These are phyloP conservation scores for Cepaea hortensis DNA, from an alignment of 2,888 invertebrate species.

Conservation along the genomic window DNA sequence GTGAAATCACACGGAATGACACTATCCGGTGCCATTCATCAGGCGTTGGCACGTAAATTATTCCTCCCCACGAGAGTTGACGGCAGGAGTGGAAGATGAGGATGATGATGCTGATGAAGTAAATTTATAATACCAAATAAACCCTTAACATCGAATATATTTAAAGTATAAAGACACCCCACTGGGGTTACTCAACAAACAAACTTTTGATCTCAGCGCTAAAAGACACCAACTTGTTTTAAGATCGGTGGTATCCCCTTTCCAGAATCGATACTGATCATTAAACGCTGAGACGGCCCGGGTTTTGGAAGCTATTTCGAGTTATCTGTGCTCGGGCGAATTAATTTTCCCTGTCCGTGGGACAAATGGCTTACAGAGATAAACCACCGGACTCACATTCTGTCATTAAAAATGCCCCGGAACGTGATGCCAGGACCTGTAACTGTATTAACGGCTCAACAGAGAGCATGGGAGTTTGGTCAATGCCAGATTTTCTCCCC, in stretches of 20 bases:
- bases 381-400: constrained; percentile 16
- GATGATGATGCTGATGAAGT: no score
- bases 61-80: no score
- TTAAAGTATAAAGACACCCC: no score
- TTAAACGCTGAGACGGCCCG: background rate
- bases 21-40: no score
- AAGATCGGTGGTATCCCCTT: background rate
- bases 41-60: no score
- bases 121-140: no score
- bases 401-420: constrained; percentile 18
- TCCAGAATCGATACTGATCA: constrained; percentile 20
- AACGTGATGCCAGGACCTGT: background rate
- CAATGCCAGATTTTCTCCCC: constrained; percentile 12
- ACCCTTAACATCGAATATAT: no score
- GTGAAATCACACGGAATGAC: no score
- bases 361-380: constrained; percentile 21
- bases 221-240: no score
- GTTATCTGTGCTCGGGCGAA: constrained; percentile 12
- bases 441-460: constrained; percentile 16
- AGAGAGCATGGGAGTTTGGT: background rate
- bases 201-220: no score
- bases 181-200: background rate
- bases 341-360: constrained; percentile 9
- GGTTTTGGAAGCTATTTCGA: constrained; percentile 12
- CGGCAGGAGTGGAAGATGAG: no score